phyloP scores from a whole-genome alignment of 92 coral and sea anemone species.

The Metridium senile region DNA sequence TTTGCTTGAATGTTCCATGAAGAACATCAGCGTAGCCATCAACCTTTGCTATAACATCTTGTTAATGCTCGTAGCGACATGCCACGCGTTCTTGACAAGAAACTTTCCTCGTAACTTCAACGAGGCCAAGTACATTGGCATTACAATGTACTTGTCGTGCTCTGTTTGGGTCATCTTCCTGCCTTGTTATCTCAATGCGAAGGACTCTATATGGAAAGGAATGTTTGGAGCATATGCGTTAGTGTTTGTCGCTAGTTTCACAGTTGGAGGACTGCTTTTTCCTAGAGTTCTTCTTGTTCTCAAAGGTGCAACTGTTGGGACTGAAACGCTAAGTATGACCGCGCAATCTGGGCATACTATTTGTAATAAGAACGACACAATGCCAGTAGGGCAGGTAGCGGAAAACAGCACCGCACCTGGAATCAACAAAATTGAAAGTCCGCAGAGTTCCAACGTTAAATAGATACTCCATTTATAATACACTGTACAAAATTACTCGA shows the following conservation, averaged over 20 bases:
- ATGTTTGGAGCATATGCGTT: slow-evolving; percentile 52
- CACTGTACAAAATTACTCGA: no score
- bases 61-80: slow-evolving; percentile 66
- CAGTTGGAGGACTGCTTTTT: slow-evolving; percentile 70
- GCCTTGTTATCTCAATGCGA: slow-evolving; percentile 66
- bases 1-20: slow-evolving; percentile 56
- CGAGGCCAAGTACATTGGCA: slow-evolving; percentile 89
- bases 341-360: slow-evolving; percentile 15
- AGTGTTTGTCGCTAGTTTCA: slow-evolving; percentile 60
- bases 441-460: slow-evolving; percentile 6
- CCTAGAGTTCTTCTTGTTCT: slow-evolving; percentile 60
- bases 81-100: slow-evolving; percentile 76
- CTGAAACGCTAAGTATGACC: slow-evolving; percentile 48
- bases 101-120: slow-evolving; percentile 85
- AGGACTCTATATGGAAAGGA: slow-evolving; percentile 48
- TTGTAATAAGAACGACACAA: slow-evolving; percentile 10
- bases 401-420: not conserved
- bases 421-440: not conserved
- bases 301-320: slow-evolving; percentile 53
- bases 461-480: no score
- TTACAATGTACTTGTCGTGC: slow-evolving; percentile 72
- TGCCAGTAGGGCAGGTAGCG: no score
- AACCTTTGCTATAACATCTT: slow-evolving; percentile 60
- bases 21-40: slow-evolving; percentile 48
- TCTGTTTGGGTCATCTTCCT: slow-evolving; percentile 68